Percentiles rank a stretch among this genome's conserved stretches.
These are phyloP conservation scores for Drosophila sproati DNA, from an alignment of 1,140 invertebrate species.

Conservation along the genomic window DNA sequence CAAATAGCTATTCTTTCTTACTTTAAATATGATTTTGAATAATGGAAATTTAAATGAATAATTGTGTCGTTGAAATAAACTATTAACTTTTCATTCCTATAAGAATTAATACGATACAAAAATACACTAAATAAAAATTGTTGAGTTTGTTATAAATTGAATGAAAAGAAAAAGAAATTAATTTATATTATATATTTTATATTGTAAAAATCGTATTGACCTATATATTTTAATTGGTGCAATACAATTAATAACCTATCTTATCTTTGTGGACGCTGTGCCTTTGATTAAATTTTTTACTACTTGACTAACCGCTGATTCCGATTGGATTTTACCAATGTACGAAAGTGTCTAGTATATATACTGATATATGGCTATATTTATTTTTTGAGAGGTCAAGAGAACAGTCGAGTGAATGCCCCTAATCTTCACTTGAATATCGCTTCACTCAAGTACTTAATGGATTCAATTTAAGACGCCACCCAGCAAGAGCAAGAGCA, in stretches of 20 bases:
- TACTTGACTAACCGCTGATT: background rate
- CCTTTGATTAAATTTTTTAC: background rate
- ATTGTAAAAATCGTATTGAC: too few species aligned
- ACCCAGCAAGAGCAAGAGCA: conserved; percentile 44
- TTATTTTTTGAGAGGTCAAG: conserved; percentile 1
- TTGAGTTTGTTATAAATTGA: too few species aligned
- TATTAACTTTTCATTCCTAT: background rate
- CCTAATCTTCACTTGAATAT: conserved; percentile 41
- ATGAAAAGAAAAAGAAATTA: too few species aligned
- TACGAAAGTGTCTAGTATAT: background rate
- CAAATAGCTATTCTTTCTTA: too few species aligned
- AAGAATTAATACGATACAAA: too few species aligned
- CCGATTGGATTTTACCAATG: background rate
- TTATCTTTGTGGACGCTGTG: background rate
- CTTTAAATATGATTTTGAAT: background rate
- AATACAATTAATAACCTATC: too few species aligned
- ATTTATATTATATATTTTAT: too few species aligned
- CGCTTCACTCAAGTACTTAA: conserved; percentile 73
- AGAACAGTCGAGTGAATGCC: background rate
- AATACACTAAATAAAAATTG: too few species aligned
- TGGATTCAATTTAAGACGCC: conserved; percentile 66
- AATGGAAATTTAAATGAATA: background rate
- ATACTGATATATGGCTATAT: background rate
- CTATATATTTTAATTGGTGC: too few species aligned
- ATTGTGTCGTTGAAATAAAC: background rate